A percentile compares a stretch with the other conserved stretches of the same genome.
Conservation (phyloP, 2,113 vertebrate genomes). For the Barbus barbus region DNA sequence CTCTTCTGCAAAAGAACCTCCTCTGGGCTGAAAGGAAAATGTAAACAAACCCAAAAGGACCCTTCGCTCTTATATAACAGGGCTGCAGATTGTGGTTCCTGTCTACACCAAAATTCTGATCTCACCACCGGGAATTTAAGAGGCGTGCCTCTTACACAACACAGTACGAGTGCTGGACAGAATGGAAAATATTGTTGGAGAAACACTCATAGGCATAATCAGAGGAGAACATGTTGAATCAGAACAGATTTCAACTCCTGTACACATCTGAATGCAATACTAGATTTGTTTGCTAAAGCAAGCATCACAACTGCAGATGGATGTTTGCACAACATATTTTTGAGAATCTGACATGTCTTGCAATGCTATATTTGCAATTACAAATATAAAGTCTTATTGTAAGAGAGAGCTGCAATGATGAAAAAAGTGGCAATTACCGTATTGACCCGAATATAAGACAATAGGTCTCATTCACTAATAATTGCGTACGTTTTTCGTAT, state of each 20-base stretch:
- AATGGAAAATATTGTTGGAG: constrained; percentile 53
- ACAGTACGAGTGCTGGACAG: constrained; percentile 21
- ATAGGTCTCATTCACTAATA: too few relatives aligned
- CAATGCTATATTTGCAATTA: too few relatives aligned
- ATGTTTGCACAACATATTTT: background rate
- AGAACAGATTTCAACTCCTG: background rate
- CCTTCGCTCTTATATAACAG: constrained; percentile 52
- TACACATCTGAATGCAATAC: constrained; percentile 10
- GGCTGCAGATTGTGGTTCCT: constrained; percentile 28
- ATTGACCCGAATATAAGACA: too few relatives aligned
- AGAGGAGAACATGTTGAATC: constrained; percentile 3
- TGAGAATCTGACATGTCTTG: background rate
- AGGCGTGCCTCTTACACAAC: constrained; percentile 50
- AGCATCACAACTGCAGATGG: background rate
- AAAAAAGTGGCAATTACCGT: background rate
- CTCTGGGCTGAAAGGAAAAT: constrained; percentile 43
- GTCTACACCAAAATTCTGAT: constrained; percentile 43
- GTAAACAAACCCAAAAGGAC: constrained; percentile 44
- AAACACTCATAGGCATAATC: constrained; percentile 3
- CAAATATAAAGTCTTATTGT: background rate
- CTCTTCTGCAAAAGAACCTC: constrained; percentile 19
- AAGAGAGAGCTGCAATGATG: background rate
- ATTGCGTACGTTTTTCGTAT: too few relatives aligned
- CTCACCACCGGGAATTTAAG: constrained; percentile 50
- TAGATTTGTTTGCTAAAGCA: background rate